These are phyloP conservation scores for Oplegnathus fasciatus DNA, from an alignment of 2,113 vertebrate species.

Conservation along the genomic window DNA sequence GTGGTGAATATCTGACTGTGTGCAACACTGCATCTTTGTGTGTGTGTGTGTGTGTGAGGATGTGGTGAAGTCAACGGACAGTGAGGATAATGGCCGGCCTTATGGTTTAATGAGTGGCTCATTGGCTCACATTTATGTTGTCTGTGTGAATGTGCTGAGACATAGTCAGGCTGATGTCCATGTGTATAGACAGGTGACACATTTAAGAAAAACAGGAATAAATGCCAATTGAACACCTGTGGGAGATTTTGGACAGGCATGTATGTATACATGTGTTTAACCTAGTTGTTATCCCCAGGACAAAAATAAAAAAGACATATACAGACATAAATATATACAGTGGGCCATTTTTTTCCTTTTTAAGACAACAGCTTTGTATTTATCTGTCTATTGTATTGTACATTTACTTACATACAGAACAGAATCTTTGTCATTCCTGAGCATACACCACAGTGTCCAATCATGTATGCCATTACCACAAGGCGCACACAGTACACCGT, in stretches of 20 bases:
- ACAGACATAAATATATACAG: not conserved
- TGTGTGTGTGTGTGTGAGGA: constrained; percentile 38
- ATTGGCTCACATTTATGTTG: constrained; percentile 61
- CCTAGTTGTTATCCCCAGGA: not conserved
- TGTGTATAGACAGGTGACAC: not conserved
- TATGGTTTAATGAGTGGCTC: constrained; percentile 66
- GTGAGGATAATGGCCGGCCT: constrained; percentile 62
- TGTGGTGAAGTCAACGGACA: constrained; percentile 64
- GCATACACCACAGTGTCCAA: not conserved
- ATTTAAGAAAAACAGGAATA: not conserved
- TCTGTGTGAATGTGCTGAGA: constrained; percentile 38
- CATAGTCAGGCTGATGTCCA: constrained; percentile 15
- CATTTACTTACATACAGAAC: not conserved
- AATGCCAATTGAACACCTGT: no score
- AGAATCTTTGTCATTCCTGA: not conserved
- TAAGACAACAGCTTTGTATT: not conserved
- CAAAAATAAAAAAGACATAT: not conserved
- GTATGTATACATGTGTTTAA: not conserved
- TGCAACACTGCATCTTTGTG: constrained; percentile 60
- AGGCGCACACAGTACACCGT: not conserved
- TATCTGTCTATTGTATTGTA: no score
- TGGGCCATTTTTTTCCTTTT: no score
- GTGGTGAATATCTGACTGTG: constrained; percentile 66
- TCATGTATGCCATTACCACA: not conserved
- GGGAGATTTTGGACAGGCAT: no score